Base-by-base conservation (phyloP, 2,888 invertebrate species). In the Conomelus anceps region DNA sequence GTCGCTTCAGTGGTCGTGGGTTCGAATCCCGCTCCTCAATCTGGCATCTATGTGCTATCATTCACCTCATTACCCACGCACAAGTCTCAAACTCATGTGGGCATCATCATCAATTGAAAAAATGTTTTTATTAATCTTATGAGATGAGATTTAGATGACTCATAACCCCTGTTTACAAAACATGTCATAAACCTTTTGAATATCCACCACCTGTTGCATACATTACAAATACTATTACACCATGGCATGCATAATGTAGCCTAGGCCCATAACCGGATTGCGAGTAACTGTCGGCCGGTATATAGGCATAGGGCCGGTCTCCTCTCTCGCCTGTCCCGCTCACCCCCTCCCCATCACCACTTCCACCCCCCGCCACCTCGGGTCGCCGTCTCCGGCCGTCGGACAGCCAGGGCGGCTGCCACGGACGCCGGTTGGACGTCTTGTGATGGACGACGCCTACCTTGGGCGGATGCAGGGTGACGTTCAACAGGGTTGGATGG, bases 401-500 rank as follows among this genome's bases (percentile, higher is more conserved):
- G 85, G 90, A 87, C 26, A 89, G 89, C 91, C 91, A 91, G 17
- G 91, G 91, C 23, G 91, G 91, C 89, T 90, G 90, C 91, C 91
- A 91, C 24, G 90, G 89, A 34, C 89, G 89, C 26, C 90, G 90
- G 63, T 63, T 63, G 88, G 86, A n/a, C 84, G 34, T 85, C 86
- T 87, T 3, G 26, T 86, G 23, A 22, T 26, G 1, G 26, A n/a
- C 22, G 86, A 23, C 13, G 92, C 94, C 94, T 95, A 98, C 98
- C 95, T 97, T 97, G 63, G 96, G 95, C 88, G 96, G 95, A 92
- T 96, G 96, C 91, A 98, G 93, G 11, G 98, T 98, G 84, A 98
- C 95, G 93, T 98, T 98, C 86, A 98, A 94, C 89, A 97, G 94
- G 1, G 98, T 98, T 3, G 98, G 97, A 93, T 97, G 97, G 92